Evolutionary conservation across 2,797 vertebrate species (phyloP).

Genomic region (Alosa sapidissima): DNA sequence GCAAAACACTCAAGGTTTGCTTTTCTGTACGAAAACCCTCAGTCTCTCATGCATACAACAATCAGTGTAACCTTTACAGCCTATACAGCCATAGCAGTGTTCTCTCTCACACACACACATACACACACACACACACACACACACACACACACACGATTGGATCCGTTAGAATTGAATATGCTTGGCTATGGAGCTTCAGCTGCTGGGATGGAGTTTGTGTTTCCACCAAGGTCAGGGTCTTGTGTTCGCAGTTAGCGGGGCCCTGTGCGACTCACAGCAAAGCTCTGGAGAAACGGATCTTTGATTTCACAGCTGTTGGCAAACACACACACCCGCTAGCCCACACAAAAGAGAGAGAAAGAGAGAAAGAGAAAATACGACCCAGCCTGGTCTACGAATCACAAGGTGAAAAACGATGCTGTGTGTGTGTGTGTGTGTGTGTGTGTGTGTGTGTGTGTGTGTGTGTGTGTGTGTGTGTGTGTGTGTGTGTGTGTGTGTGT

Average conservation of each 20-base stretch:
- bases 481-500: background rate
- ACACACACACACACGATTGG: background rate
- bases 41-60: background rate
- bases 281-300: background rate
- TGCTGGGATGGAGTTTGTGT: background rate
- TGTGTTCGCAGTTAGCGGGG: background rate
- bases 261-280: background rate
- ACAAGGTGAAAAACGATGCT: background rate
- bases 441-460: background rate
- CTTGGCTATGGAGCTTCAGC: background rate
- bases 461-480: no score
- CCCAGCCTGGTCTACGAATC: background rate
- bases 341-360: background rate
- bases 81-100: background rate
- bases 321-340: background rate
- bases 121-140: background rate
- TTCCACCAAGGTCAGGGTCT: background rate
- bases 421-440: background rate
- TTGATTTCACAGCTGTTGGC: conserved; percentile 17
- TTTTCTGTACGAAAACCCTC: background rate
- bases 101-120: background rate
- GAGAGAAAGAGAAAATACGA: background rate
- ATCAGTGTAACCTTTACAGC: no score
- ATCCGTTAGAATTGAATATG: background rate
- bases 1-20: background rate